Base-by-base conservation (phyloP, 2,888 invertebrate species). In the Drosophila neonasuta region DNA sequence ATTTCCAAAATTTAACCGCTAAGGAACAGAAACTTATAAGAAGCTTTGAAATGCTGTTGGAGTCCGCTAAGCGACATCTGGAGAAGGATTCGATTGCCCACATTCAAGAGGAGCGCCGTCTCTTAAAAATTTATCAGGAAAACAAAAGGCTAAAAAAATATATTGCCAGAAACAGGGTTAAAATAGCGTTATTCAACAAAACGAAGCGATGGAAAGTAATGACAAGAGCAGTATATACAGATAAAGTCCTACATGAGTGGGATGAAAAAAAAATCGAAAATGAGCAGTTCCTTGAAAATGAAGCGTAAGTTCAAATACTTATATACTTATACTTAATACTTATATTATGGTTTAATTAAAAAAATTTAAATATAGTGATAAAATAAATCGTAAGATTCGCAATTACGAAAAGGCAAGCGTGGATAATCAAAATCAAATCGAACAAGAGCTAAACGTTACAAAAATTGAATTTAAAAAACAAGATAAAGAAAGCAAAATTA, bases 361-460 rank as follows among this genome's bases (percentile, higher is more conserved):
- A 0, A 15, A 3, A 11, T 20, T 20, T 20, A 6, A 2, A 15
- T 10, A n/a, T 0, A 90, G 90, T 13, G 77, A 79, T 0, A 77
- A 74, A 10, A 86, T 83, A 0, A 74, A 71, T 24, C 78, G 78
- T 4, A 64, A 51, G 11, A 79, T 88, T 68, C 13, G 65, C 71
- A 1, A 82, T 83, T 20, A 75, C 74, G 17, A 70, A 69, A 13
- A 48, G 62, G 1, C 11, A 3, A 89, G 89, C 48, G 13, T 75
- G 3, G 58, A 72, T 0, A 86, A 71, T 8, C 88, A 88, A 57
- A 65, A 77, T 9, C 83, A 82, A 1, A 58, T 90, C 4, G 65
- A 61, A 3, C 78, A 82, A 10, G 77, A 87, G 17, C 48, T 89
- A 2, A 71, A 80, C 6, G 77, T 74, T 7, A 48, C 72, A 0